These are phyloP conservation scores for Acarapis woodi DNA, from an alignment of 1,140 invertebrate species.

Conservation along the genomic window DNA sequence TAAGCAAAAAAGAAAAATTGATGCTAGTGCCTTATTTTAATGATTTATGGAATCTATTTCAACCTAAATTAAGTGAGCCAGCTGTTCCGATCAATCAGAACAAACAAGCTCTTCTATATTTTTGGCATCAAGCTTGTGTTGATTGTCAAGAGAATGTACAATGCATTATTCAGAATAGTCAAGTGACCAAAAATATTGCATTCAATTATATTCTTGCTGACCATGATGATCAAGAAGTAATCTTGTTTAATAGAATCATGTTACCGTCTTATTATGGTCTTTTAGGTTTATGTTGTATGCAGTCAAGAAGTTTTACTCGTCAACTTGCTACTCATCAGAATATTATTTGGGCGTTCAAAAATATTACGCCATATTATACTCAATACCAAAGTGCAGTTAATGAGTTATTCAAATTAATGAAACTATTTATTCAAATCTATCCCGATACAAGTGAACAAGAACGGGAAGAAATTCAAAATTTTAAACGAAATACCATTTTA, in stretches of 20 bases:
- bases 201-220: conserved; percentile 92
- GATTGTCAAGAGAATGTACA: conserved; percentile 76
- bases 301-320: conserved; percentile 49
- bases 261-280: conserved; percentile 77
- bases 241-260: conserved; percentile 70
- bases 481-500: conserved; percentile 45
- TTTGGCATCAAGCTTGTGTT: conserved; percentile 67
- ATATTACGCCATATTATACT: conserved; percentile 69
- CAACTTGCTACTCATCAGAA: conserved; percentile 69
- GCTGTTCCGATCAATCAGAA: conserved; percentile 78
- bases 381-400: conserved; percentile 68
- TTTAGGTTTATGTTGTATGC: conserved; percentile 54
- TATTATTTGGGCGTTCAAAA: conserved; percentile 82
- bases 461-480: conserved; percentile 43
- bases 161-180: conserved; percentile 46
- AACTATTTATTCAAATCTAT: conserved; percentile 40
- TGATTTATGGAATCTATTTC: conserved; percentile 72
- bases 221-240: conserved; percentile 78
- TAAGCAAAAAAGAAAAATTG: conserved; percentile 60
- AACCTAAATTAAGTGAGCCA: conserved; percentile 75
- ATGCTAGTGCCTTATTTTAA: conserved; percentile 44
- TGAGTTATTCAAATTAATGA: conserved; percentile 63
- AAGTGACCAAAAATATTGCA: conserved; percentile 66
- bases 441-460: conserved; percentile 44
- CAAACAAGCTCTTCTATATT: conserved; percentile 63